phyloP scores from a whole-genome alignment of 1,140 invertebrate genomes.

The Leptinotarsa texana region DNA sequence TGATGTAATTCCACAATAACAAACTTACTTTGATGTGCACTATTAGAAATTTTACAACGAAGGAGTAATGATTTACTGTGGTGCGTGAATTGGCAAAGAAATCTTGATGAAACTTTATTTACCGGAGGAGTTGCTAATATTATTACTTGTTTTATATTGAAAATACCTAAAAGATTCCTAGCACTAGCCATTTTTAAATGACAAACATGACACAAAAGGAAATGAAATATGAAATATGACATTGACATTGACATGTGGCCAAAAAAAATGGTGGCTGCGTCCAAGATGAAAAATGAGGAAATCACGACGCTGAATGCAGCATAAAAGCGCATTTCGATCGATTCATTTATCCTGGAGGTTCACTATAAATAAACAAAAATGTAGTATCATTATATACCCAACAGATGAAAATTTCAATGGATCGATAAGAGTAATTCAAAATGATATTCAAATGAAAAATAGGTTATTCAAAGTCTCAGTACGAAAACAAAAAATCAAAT shows the following conservation, averaged over 20 bases:
- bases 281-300: no score
- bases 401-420: no score
- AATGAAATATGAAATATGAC: not conserved
- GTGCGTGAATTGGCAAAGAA: conserved; percentile 48
- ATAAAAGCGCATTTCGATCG: no score
- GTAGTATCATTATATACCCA: no score
- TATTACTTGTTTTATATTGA: conserved; percentile 50
- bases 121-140: conserved; percentile 43
- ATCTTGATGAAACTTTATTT: conserved; percentile 44
- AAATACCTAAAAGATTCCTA: conserved; percentile 51
- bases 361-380: no score
- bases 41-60: conserved; percentile 39
- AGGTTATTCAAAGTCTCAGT: no score
- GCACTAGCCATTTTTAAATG: conserved; percentile 50
- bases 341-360: no score
- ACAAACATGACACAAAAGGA: conserved; percentile 4
- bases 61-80: conserved; percentile 44
- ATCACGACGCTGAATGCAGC: no score
- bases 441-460: no score
- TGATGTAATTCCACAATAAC: not conserved
- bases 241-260: not conserved
- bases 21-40: conserved; percentile 17
- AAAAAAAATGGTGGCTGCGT: no score
- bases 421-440: no score
- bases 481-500: no score